phyloP scores from a whole-genome alignment of 2,888 invertebrate species.

The Nezara viridula region DNA sequence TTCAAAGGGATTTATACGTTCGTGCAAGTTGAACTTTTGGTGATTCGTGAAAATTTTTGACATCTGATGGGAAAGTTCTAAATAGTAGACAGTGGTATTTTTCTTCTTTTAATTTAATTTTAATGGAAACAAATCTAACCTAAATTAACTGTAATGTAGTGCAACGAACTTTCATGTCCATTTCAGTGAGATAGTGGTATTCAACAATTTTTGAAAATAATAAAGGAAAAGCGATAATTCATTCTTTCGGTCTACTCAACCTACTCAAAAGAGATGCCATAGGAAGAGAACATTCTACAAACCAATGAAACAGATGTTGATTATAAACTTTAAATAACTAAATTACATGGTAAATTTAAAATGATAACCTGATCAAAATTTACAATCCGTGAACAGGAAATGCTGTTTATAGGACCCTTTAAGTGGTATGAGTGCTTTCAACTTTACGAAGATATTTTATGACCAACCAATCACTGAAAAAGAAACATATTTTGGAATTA shows the following conservation, averaged over 20 bases:
- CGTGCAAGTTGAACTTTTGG: neutral
- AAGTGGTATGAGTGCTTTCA: neutral
- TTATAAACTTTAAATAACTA: neutral
- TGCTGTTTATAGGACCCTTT: neutral
- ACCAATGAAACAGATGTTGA: conserved; percentile 1
- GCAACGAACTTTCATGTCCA: no score
- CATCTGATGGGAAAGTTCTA: no score
- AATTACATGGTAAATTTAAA: neutral
- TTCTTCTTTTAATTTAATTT: neutral
- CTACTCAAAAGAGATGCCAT: neutral
- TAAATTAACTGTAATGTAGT: neutral
- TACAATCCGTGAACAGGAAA: neutral
- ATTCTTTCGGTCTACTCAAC: neutral
- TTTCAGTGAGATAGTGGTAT: no score
- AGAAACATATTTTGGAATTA: conserved; percentile 81
- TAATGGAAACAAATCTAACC: neutral
- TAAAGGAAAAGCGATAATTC: neutral
- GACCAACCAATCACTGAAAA: neutral
- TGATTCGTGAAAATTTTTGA: neutral
- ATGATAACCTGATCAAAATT: neutral
- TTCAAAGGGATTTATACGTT: neutral
- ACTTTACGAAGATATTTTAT: neutral
- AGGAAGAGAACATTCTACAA: neutral
- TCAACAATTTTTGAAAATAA: neutral
- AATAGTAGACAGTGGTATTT: no score